Evolutionary conservation across 2,113 vertebrate species (phyloP), one percentile per base, ranked within the genome.

Genomic region (Hyaena hyaena): DNA sequence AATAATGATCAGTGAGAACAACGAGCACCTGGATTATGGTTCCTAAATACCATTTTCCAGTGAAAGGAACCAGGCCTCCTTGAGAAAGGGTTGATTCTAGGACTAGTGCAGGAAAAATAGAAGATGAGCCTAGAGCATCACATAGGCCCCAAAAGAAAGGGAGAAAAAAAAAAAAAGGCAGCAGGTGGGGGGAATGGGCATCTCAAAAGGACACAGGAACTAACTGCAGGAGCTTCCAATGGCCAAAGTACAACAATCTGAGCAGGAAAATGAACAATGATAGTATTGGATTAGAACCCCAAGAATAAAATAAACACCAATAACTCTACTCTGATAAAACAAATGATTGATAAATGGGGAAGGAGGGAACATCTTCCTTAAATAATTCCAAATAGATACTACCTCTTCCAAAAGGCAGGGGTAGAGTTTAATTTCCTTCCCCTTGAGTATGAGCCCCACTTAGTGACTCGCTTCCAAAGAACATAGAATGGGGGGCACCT

Each of bases 11-110:
- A 92, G 23, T 69, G 7, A 76, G 3, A 31, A 85, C 58, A 87
- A 35, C 35, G 26, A 77, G 35, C 7, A 71, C 43, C 63, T 45
- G 93, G 31, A 76, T 48, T 33, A 21, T 45, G 33, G 66, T 58
- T 96, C 93, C 87, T 79, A 97, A 81, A 68, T 21, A 88, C 1
- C 10, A 79, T 63, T 92, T 31, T 80, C 76, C 35, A 96, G 39
- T 17, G 50, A 65, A 55, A 92, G 66, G n/a, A 92, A 89, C 19
- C 19, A 55, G 23, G 66, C 7, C 43, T 95, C 33, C 45, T 77
- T 11, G 65, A 94, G 45, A 95, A 73, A 63, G 58, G 35, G 69
- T 24, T 35, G 48, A 77, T 55, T 95, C 65, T 53, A 90, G 65
- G 16, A 11, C 35, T 71, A 2, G 12, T 1, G 33, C 19, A 76